Evolutionary conservation across 1,140 invertebrate genomes (phyloP).

Genomic region (Drosophila tani): DNA sequence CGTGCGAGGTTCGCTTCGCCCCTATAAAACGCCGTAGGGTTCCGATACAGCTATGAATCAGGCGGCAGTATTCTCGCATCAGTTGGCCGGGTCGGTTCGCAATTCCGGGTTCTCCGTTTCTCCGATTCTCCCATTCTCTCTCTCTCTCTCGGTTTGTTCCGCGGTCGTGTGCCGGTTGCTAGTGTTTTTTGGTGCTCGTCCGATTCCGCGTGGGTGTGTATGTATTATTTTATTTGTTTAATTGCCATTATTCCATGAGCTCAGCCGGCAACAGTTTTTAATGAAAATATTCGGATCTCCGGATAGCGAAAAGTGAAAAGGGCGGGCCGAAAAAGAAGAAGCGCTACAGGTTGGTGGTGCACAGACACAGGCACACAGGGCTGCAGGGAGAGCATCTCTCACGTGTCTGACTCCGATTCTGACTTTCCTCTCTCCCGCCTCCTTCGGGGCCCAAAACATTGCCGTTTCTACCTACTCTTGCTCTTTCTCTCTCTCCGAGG

Average conservation of each 20-base stretch:
- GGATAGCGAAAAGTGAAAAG: slow-evolving; percentile 11
- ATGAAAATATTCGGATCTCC: not conserved
- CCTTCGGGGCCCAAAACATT: slow-evolving; percentile 21
- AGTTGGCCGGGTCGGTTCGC: slow-evolving; percentile 62
- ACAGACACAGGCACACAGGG: slow-evolving; percentile 13
- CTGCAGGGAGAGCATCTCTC: slow-evolving; percentile 16
- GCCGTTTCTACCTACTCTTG: slow-evolving; percentile 23
- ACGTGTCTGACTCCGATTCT: slow-evolving; percentile 29
- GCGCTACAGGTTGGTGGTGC: slow-evolving; percentile 67
- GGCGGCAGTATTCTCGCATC: slow-evolving; percentile 58
- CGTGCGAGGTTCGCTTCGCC: slow-evolving; percentile 24
- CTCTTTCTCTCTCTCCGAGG: slow-evolving; percentile 27
- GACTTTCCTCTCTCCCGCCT: slow-evolving; percentile 29
- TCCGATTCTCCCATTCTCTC: slow-evolving; percentile 10
- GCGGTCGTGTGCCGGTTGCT: slow-evolving; percentile 49
- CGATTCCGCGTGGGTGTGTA: slow-evolving; percentile 54
- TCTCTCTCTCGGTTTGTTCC: slow-evolving; percentile 11
- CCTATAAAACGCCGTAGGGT: slow-evolving; percentile 49
- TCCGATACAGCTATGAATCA: slow-evolving; percentile 64
- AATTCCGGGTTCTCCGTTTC: slow-evolving; percentile 18
- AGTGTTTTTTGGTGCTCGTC: slow-evolving; percentile 24
- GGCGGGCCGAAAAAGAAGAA: slow-evolving; percentile 35
- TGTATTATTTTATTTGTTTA: slow-evolving; percentile 30
- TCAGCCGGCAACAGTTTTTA: slow-evolving; percentile 16
- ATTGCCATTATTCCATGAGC: slow-evolving; percentile 36